These are phyloP conservation scores for Anniella stebbinsi DNA, from an alignment of 2,797 vertebrate genomes.

Conservation along the genomic window DNA sequence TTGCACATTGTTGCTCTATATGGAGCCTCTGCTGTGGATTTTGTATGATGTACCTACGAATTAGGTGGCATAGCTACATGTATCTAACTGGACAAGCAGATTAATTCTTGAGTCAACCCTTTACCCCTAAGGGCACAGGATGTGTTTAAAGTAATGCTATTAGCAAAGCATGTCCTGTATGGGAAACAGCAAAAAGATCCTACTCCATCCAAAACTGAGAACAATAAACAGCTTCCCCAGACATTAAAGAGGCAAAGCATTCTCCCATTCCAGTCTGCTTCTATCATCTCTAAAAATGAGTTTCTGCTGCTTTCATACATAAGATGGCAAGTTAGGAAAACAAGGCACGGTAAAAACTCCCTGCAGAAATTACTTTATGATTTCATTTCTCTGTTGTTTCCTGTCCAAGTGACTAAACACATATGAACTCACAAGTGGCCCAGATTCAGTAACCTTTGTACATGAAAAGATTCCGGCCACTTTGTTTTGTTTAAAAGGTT, in stretches of 20 bases:
- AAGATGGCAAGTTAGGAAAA: constrained; percentile 70
- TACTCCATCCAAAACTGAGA: neutral
- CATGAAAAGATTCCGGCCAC: constrained; percentile 39
- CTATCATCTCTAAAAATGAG: constrained; percentile 52
- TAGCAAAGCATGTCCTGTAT: neutral
- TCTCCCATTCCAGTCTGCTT: constrained; percentile 23
- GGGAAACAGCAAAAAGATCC: neutral
- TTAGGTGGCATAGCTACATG: neutral
- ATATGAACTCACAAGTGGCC: constrained; percentile 69
- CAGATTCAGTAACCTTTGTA: constrained; percentile 53
- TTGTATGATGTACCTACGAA: neutral
- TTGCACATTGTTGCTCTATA: neutral
- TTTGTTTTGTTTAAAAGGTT: constrained; percentile 53
- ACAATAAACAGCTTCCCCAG: neutral
- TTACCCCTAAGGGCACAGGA: neutral
- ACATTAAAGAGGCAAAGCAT: constrained; percentile 26
- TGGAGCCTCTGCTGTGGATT: neutral
- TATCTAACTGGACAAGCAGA: neutral
- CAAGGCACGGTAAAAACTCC: constrained; percentile 63
- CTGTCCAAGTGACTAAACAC: constrained; percentile 68
- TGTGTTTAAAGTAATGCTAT: constrained; percentile 50
- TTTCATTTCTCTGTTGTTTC: constrained; percentile 71
- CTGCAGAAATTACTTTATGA: constrained; percentile 67
- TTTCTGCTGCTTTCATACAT: constrained; percentile 63
- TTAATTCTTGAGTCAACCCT: constrained; percentile 47